A percentile compares a stretch with the other conserved stretches of the same genome.
phyloP scores from a whole-genome alignment of 2,113 vertebrate species.

The Leptodactylus fuscus region DNA sequence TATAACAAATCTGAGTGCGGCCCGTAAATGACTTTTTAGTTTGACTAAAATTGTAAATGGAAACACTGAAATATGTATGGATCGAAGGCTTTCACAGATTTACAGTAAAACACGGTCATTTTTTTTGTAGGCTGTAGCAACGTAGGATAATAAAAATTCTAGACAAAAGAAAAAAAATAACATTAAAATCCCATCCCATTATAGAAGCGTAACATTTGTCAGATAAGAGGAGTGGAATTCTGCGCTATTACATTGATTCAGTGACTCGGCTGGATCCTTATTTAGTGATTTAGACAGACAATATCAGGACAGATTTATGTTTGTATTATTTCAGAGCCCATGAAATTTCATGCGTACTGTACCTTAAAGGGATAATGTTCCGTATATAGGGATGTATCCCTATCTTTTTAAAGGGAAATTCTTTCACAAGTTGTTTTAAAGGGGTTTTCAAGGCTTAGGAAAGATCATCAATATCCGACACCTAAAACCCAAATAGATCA shows the following conservation, averaged over 20 bases:
- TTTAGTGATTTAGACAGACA: conserved; percentile 41
- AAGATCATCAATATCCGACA: no score
- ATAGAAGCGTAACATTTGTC: conserved; percentile 45
- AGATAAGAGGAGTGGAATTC: conserved; percentile 44
- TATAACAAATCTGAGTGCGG: background rate
- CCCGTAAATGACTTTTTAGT: conserved; percentile 39
- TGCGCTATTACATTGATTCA: conserved; percentile 46
- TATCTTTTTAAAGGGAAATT: no score
- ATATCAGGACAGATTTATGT: conserved; percentile 12
- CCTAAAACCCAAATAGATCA: no score
- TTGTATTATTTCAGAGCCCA: background rate
- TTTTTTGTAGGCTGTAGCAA: conserved; percentile 21
- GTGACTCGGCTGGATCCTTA: conserved; percentile 16
- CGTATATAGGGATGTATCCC: no score
- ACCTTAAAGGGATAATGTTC: background rate
- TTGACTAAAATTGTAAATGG: conserved; percentile 41
- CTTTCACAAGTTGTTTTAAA: no score
- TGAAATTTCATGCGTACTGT: background rate
- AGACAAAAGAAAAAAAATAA: conserved; percentile 46
- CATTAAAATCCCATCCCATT: conserved; percentile 52
- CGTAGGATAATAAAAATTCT: conserved; percentile 30
- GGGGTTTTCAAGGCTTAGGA: no score
- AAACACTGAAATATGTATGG: conserved; percentile 31
- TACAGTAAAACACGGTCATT: conserved; percentile 39
- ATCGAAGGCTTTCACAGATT: conserved; percentile 31